phyloP scores from a whole-genome alignment of 2,888 invertebrate genomes.

The Nephrotoma guestfalica region DNA sequence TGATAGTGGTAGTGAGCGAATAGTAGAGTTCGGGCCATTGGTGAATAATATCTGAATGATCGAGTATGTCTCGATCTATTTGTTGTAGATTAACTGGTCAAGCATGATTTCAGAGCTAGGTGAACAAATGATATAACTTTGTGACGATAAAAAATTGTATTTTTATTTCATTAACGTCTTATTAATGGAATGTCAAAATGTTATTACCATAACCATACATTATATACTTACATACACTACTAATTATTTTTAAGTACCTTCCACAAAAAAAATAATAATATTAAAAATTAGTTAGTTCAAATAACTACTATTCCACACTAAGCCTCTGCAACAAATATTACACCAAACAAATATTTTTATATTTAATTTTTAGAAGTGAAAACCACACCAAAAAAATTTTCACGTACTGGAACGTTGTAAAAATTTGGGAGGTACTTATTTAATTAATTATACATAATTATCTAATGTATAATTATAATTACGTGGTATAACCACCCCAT shows the following conservation, averaged over 20 bases:
- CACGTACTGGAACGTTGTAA: not conserved
- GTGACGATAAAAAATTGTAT: too few species aligned
- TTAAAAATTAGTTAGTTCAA: not conserved
- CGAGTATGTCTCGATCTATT: too few species aligned
- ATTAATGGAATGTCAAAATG: too few species aligned
- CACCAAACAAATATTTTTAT: not conserved
- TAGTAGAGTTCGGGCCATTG: too few species aligned
- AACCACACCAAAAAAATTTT: not conserved
- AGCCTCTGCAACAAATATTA: not conserved
- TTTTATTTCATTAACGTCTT: too few species aligned
- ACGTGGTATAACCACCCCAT: not conserved
- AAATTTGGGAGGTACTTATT: not conserved
- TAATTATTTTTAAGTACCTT: not conserved
- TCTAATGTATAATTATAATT: not conserved
- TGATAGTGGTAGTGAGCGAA: too few species aligned
- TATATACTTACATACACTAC: too few species aligned
- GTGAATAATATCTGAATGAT: too few species aligned
- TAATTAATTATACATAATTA: not conserved
- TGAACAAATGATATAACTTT: too few species aligned
- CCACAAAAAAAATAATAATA: not conserved
- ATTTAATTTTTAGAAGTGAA: not conserved
- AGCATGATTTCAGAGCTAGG: too few species aligned
- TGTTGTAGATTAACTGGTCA: too few species aligned
- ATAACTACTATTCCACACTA: not conserved
- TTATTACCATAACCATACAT: too few species aligned